Conservation (phyloP, 2,113 vertebrate species). For the Eurystomus gularis region DNA sequence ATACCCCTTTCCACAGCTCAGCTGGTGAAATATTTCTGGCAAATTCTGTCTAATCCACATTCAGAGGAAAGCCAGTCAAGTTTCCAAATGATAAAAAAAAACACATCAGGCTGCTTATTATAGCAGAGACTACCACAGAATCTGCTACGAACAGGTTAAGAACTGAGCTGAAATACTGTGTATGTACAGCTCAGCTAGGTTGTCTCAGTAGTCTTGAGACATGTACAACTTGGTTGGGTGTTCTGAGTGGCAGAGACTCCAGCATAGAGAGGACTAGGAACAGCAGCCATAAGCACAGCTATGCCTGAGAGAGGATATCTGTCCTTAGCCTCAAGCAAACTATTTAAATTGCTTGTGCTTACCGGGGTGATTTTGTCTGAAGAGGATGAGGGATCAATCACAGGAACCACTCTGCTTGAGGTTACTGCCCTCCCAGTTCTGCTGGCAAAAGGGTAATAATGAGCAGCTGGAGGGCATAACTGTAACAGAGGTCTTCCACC, state of each 20-base stretch:
- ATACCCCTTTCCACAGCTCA: not conserved
- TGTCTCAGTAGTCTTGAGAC: not conserved
- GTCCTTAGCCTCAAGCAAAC: not conserved
- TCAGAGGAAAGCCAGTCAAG: not conserved
- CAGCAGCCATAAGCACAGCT: not conserved
- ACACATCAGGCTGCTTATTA: not conserved
- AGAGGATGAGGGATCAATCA: not conserved
- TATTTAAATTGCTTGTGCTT: constrained; percentile 9
- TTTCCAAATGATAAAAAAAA: not conserved
- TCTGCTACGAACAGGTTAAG: not conserved
- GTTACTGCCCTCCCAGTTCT: not conserved
- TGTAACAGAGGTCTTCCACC: not conserved
- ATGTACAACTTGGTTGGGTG: not conserved
- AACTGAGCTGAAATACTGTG: not conserved
- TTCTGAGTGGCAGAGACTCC: not conserved
- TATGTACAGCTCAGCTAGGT: not conserved
- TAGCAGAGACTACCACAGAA: not conserved
- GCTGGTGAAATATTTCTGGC: not conserved
- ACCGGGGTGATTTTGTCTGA: constrained; percentile 3
- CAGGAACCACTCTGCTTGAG: not conserved
- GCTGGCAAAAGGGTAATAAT: not conserved
- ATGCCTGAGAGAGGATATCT: not conserved
- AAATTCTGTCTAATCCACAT: not conserved
- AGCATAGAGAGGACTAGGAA: not conserved
- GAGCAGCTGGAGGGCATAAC: constrained; percentile 6